Evolutionary conservation across 1,140 invertebrate genomes (phyloP).

Genomic region (Lineus longissimus): DNA sequence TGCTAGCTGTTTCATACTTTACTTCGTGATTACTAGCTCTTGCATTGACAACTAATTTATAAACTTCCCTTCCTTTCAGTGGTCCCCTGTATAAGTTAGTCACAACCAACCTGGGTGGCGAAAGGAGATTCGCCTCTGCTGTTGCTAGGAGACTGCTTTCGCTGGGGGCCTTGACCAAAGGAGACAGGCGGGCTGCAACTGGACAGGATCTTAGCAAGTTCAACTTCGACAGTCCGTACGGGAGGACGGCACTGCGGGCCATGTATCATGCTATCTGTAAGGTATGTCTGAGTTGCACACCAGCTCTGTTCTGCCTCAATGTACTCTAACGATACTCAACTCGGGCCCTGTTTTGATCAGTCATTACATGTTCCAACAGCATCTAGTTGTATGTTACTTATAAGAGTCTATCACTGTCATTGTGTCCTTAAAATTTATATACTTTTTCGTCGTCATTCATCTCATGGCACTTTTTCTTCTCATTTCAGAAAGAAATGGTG

Average conservation of each 20-base stretch:
- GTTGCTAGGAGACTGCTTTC: constrained; percentile 37
- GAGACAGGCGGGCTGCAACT: constrained; percentile 43
- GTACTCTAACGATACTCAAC: no score
- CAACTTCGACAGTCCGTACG: constrained; percentile 47
- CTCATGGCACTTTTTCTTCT: no score
- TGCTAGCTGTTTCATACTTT: no score
- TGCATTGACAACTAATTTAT: no score
- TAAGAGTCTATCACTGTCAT: no score
- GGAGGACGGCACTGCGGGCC: constrained; percentile 32
- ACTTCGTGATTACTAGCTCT: no score
- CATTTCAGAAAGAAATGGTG: no score
- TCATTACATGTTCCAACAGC: no score
- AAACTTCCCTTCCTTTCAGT: constrained; percentile 28
- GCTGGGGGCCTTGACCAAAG: constrained; percentile 44
- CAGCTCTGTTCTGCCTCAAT: background rate
- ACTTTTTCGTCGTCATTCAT: no score
- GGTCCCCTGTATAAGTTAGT: constrained; percentile 44
- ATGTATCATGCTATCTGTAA: constrained; percentile 41
- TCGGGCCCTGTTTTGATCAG: no score
- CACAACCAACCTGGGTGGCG: constrained; percentile 43
- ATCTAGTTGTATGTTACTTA: no score
- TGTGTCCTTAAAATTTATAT: no score
- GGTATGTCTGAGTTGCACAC: constrained; percentile 21
- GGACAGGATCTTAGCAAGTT: constrained; percentile 42
- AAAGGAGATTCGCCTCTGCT: constrained; percentile 43